Evolutionary conservation across 2,888 invertebrate species (phyloP).

Genomic region (Cataglyphis altisquamis): DNA sequence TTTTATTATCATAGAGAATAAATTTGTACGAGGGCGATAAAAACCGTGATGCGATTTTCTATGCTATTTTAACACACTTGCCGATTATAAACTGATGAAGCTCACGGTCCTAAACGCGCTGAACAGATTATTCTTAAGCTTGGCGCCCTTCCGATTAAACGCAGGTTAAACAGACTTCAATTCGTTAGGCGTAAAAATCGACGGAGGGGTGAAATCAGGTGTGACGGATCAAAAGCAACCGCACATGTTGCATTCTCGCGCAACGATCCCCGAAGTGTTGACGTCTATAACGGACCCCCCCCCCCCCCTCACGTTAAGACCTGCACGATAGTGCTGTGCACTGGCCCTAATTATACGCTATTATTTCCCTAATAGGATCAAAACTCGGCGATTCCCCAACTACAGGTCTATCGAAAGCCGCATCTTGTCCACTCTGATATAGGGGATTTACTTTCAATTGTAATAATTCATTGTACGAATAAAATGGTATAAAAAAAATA

Average conservation of each 20-base stretch:
- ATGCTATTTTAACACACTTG: not conserved
- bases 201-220: constrained; percentile 80
- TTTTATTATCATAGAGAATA: not conserved
- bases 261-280: constrained; percentile 63
- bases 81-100: constrained; percentile 30
- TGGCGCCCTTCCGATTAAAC: constrained; percentile 50
- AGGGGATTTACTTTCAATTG: constrained; percentile 5
- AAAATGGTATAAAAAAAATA: not conserved
- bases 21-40: not conserved
- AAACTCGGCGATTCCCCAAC: constrained; percentile 38
- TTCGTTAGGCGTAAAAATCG: constrained; percentile 69
- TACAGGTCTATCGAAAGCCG: constrained; percentile 31
- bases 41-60: constrained; percentile 14
- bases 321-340: constrained; percentile 67
- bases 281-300: constrained; percentile 48
- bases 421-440: not conserved
- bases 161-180: constrained; percentile 62
- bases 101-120: constrained; percentile 11
- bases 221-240: constrained; percentile 80
- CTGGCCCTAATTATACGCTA: constrained; percentile 79
- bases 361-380: constrained; percentile 83
- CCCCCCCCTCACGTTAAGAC: constrained; percentile 74
- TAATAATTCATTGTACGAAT: not conserved
- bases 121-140: constrained; percentile 52
- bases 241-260: constrained; percentile 84